Base-by-base conservation (phyloP, 2,113 vertebrate genomes). In the Oncorhynchus tshawytscha region DNA sequence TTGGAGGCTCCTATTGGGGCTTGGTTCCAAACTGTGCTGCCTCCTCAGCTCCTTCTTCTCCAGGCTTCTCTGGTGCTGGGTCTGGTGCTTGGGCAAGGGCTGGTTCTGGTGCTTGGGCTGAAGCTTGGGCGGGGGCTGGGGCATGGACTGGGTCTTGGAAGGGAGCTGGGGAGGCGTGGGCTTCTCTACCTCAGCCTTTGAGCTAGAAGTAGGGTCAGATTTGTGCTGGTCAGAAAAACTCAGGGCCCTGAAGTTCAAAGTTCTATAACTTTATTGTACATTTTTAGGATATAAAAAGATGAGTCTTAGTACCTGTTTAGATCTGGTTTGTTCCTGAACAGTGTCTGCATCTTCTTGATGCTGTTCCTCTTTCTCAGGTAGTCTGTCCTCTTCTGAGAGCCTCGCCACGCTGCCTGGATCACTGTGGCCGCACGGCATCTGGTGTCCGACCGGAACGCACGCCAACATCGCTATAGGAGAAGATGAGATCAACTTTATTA, bases 361-460 rank as follows among this genome's bases (percentile, higher is more conserved):
- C 82, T 76, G 4, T 71, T 84, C 64, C 77, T 75, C 70, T 72
- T 76, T 8, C 60, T 69, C 8, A 57, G 77, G 75, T 92, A 91
- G 13, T 78, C 65, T 0, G 12, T 68, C 5, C 65, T 77, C 65
- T 92, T 87, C 3, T 68, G 71, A 73, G 93, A 94, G 11, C 82
- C 91, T n/a, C 90, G 91, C 97, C 97, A 99, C 0, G 85, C 82
- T 0, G 90, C 81, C 92, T 98, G 96, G 76, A 99, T 96, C 68
- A 91, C 87, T 1, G 81, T 1, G 1, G 93, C 92, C 0, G 96
- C 96, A 1, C 89, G 93, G 3, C 86, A 92, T 0, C 84, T 90
- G 29, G 90, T 94, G 66, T 86, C 82, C 45, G 90, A 83, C 0
- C 67, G 80, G 65, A 93, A 94, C 48, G 91, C 92, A 2, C 96